Evolutionary conservation across 1,140 invertebrate genomes (phyloP).

Genomic region (Eulimnadia texana): DNA sequence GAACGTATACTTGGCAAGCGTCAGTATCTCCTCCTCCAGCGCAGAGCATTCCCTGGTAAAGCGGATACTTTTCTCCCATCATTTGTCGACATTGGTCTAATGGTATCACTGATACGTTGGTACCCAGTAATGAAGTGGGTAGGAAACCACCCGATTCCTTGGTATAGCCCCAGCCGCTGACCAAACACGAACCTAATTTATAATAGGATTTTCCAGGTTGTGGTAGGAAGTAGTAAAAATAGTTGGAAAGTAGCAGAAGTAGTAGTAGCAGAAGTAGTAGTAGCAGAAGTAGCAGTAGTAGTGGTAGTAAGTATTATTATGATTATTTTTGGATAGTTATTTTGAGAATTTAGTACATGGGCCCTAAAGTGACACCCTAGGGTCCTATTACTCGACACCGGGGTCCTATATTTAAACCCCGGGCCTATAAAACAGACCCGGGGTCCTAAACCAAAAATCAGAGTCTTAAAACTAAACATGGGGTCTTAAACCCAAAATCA

Average conservation of each 20-base stretch:
- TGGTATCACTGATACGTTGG: conserved; percentile 7
- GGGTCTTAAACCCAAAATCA: too few relatives aligned
- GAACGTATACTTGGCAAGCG: conserved; percentile 17
- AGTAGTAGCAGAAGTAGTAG: not conserved
- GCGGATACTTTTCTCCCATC: conserved; percentile 8
- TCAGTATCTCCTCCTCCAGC: conserved; percentile 16
- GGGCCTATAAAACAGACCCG: too few relatives aligned
- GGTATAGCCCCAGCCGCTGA: conserved; percentile 9
- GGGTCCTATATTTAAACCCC: too few relatives aligned
- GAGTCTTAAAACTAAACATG: too few relatives aligned
- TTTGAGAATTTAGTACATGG: too few relatives aligned
- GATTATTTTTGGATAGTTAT: too few relatives aligned
- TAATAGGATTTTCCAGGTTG: not conserved
- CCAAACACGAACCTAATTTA: conserved; percentile 1
- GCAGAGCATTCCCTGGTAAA: conserved; percentile 17
- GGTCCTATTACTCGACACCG: too few relatives aligned
- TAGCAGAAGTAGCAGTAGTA: too few relatives aligned
- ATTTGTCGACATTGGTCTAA: conserved; percentile 1
- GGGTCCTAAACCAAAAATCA: too few relatives aligned
- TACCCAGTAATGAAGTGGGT: not conserved
- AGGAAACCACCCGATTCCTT: not conserved
- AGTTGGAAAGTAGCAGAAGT: not conserved
- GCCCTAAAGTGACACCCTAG: too few relatives aligned
- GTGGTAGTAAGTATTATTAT: too few relatives aligned
- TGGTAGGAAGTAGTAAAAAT: not conserved